These are phyloP conservation scores for Entomobrya proxima DNA, from an alignment of 2,888 invertebrate genomes.

Conservation along the genomic window DNA sequence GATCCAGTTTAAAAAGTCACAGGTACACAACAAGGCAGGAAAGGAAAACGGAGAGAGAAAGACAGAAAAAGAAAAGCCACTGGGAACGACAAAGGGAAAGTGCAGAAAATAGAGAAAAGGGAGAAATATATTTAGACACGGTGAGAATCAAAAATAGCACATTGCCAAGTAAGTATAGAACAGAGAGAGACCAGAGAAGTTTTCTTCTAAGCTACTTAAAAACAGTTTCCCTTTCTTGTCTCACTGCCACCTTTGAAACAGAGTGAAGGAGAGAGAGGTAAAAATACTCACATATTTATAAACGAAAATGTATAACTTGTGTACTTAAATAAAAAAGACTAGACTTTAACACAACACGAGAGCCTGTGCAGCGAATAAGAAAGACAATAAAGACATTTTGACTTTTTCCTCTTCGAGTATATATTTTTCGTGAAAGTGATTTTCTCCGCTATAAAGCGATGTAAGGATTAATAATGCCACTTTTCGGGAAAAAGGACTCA, in stretches of 20 bases:
- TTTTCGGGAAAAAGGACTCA: slow-evolving; percentile 92
- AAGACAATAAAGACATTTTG: too few relatives aligned
- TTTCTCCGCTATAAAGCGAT: slow-evolving; percentile 64
- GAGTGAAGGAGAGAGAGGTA: too few relatives aligned
- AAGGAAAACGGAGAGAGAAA: not conserved
- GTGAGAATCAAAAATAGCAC: too few relatives aligned
- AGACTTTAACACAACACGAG: too few relatives aligned
- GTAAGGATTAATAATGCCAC: slow-evolving; percentile 83
- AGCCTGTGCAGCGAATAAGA: too few relatives aligned
- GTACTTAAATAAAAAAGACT: too few relatives aligned
- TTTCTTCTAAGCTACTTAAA: too few relatives aligned
- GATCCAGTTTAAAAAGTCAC: slow-evolving; percentile 12
- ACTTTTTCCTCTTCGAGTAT: not conserved
- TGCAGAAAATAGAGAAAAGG: not conserved
- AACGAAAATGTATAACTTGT: too few relatives aligned
- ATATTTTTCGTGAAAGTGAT: slow-evolving; percentile 59
- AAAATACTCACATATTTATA: too few relatives aligned
- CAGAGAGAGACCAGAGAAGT: too few relatives aligned
- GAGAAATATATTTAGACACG: not conserved
- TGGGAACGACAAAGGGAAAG: slow-evolving; percentile 37
- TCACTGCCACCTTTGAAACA: too few relatives aligned
- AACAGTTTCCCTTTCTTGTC: too few relatives aligned
- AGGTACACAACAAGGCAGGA: slow-evolving; percentile 6
- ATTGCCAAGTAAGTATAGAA: not conserved
- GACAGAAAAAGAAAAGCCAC: slow-evolving; percentile 1